Conservation (phyloP, 1,140 invertebrate genomes). For the Augochlora pura region DNA sequence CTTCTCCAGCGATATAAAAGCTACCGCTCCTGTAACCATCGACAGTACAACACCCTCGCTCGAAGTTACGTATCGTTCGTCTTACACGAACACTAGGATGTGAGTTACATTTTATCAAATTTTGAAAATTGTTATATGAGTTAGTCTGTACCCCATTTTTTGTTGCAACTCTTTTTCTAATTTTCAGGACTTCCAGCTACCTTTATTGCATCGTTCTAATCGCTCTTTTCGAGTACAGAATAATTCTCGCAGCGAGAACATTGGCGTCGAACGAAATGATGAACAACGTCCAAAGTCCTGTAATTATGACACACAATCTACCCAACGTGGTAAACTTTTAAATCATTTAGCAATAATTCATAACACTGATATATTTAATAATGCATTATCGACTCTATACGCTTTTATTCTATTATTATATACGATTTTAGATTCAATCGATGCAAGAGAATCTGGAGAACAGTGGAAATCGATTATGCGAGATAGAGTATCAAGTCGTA, state of each 20-base stretch:
- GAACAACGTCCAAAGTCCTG: neutral
- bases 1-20: constrained; percentile 39
- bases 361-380: neutral
- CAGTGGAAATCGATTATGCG: neutral
- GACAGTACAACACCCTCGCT: neutral
- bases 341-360: neutral
- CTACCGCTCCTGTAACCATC: neutral
- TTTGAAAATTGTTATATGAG: neutral
- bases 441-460: neutral
- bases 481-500: constrained; percentile 37
- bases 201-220: neutral
- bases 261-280: neutral
- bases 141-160: neutral
- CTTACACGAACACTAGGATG: neutral
- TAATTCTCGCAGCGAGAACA: neutral
- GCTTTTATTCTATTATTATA: no score
- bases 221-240: neutral
- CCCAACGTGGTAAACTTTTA: neutral
- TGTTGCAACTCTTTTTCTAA: neutral
- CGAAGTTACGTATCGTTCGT: neutral
- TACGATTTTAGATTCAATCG: constrained; percentile 12
- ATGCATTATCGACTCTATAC: neutral
- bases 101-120: constrained; percentile 2
- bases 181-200: neutral
- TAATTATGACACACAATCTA: neutral